A percentile compares a stretch with the other conserved stretches of the same genome.
Conservation (phyloP, 2,888 invertebrate genomes). For the Dasysyrphus tricinctus region DNA sequence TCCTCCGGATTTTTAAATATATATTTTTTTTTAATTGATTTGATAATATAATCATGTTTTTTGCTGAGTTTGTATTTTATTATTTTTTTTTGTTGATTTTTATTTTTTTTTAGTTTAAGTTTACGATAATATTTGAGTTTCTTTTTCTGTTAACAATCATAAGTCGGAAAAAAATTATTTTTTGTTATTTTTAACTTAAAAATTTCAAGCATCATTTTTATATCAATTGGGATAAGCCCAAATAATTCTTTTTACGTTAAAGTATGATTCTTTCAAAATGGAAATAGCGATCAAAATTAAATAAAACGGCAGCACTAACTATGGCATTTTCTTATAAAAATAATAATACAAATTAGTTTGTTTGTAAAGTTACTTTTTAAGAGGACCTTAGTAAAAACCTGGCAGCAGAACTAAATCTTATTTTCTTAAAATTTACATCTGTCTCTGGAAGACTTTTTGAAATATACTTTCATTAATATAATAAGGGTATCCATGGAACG, state of each 20-base stretch:
- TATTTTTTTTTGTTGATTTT: neutral
- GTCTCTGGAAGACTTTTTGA: neutral
- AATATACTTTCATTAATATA: too few species aligned
- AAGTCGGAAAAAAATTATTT: neutral
- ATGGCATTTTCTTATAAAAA: neutral
- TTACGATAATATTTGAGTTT: constrained; percentile 11
- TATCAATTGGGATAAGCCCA: neutral
- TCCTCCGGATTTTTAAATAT: neutral
- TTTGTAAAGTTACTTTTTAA: neutral
- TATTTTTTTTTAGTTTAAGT: neutral
- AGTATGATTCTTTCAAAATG: neutral
- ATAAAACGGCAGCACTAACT: neutral
- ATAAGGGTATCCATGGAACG: too few species aligned
- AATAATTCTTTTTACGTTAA: neutral
- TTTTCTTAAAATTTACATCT: neutral
- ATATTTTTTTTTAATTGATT: neutral
- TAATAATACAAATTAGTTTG: neutral
- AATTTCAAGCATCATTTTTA: neutral
- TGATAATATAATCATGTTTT: neutral
- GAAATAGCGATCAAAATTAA: neutral
- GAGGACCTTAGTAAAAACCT: neutral
- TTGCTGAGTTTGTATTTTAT: neutral
- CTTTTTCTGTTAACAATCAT: neutral
- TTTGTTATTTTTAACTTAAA: neutral
- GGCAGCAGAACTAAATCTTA: neutral